phyloP scores from a whole-genome alignment of 2,888 invertebrate genomes.

The Furcula furcula region DNA sequence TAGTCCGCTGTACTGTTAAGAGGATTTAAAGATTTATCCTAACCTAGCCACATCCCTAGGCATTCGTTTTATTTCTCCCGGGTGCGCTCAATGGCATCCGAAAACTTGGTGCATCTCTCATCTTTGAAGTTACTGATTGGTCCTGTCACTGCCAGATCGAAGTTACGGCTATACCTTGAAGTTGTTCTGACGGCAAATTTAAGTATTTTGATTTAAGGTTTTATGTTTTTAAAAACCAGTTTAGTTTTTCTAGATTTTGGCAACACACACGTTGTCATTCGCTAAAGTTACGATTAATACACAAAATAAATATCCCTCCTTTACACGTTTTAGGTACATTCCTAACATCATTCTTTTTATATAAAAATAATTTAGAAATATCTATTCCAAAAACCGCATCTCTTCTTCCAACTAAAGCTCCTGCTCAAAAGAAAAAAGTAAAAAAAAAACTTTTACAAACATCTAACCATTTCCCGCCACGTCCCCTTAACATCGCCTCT shows the following conservation, averaged over 20 bases:
- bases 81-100: slow-evolving; percentile 15
- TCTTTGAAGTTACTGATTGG: slow-evolving; percentile 26
- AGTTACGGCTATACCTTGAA: slow-evolving; percentile 21
- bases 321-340: too few relatives aligned
- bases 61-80: slow-evolving; percentile 18
- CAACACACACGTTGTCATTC: too few relatives aligned
- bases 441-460: slow-evolving; percentile 25
- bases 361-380: too few relatives aligned
- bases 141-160: slow-evolving; percentile 27
- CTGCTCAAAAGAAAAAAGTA: slow-evolving; percentile 12
- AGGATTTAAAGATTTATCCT: too few relatives aligned
- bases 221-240: too few relatives aligned
- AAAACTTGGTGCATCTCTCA: slow-evolving; percentile 27
- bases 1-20: too few relatives aligned
- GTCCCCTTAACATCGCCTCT: slow-evolving; percentile 34
- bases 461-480: slow-evolving; percentile 27
- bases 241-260: too few relatives aligned
- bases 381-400: too few relatives aligned
- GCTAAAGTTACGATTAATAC: too few relatives aligned
- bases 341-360: too few relatives aligned
- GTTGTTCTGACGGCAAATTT: slow-evolving; percentile 9
- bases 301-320: too few relatives aligned
- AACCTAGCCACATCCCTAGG: background rate
- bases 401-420: slow-evolving; percentile 5
- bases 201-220: too few relatives aligned